Evolutionary conservation across 2,888 invertebrate genomes (phyloP).

Genomic region (Habroteleia sp.): DNA sequence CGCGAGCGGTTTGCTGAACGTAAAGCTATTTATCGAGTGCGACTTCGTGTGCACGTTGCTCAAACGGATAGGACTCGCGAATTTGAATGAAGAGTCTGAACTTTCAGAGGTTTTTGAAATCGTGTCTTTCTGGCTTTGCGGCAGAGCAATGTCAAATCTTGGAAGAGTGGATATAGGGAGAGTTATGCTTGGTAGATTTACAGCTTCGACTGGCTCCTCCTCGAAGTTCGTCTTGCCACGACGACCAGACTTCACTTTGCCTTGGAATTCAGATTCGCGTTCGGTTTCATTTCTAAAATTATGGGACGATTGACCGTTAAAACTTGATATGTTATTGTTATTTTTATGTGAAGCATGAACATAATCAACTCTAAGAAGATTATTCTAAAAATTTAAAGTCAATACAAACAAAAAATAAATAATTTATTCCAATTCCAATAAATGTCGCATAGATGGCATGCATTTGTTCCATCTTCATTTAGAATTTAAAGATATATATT

Average conservation of each 20-base stretch:
- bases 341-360: no score
- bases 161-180: conserved; percentile 84
- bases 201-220: conserved; percentile 79
- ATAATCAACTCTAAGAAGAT: no score
- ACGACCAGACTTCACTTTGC: conserved; percentile 75
- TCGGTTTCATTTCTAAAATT: conserved; percentile 72
- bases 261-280: conserved; percentile 77
- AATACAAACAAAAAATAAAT: no score
- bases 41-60: conserved; percentile 79
- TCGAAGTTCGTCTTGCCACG: conserved; percentile 71
- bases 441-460: no score
- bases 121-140: conserved; percentile 71
- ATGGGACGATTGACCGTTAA: neutral
- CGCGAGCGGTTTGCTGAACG: conserved; percentile 83
- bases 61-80: conserved; percentile 82
- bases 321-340: neutral
- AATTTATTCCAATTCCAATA: no score
- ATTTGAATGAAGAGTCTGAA: conserved; percentile 73
- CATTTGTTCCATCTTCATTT: no score
- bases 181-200: conserved; percentile 83
- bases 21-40: conserved; percentile 82
- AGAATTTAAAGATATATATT: no score
- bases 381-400: no score
- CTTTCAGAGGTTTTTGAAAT: conserved; percentile 25
- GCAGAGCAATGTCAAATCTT: conserved; percentile 82